These are phyloP conservation scores for Malurus leucopterus DNA, from an alignment of 2,797 vertebrate species.

Conservation along the genomic window DNA sequence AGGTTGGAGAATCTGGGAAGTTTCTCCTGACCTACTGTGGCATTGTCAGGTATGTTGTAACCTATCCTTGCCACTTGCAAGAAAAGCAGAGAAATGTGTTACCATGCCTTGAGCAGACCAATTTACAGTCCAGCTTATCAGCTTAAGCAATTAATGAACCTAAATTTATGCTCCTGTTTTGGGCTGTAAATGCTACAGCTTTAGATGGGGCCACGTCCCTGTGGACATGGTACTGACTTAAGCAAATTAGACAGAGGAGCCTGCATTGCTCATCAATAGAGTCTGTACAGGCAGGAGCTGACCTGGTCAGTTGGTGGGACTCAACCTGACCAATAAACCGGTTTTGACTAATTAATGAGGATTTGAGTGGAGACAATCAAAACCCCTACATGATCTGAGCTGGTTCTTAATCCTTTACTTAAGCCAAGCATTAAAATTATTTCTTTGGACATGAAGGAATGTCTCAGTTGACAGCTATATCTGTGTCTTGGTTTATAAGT, in stretches of 20 bases:
- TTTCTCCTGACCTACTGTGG: neutral
- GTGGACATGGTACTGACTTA: rapidly evolving
- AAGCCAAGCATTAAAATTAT: neutral
- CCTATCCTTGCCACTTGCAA: neutral
- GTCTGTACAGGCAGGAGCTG: neutral
- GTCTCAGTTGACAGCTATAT: neutral
- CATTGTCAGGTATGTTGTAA: neutral
- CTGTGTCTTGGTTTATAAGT: neutral
- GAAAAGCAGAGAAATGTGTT: neutral
- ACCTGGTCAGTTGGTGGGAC: neutral
- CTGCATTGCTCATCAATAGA: rapidly evolving
- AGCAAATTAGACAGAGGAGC: neutral
- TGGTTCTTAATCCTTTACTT: neutral
- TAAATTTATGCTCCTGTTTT: neutral
- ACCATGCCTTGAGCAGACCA: neutral
- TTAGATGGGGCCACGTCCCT: neutral
- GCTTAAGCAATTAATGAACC: neutral
- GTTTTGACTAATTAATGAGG: neutral
- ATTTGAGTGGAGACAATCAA: neutral
- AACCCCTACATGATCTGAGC: neutral
- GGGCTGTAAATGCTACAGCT: neutral
- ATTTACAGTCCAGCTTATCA: neutral
- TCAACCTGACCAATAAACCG: neutral
- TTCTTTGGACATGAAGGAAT: neutral
- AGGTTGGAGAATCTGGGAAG: neutral